Evolutionary conservation across 2,797 vertebrate species (phyloP).

Genomic region (Lepus oiostolus): DNA sequence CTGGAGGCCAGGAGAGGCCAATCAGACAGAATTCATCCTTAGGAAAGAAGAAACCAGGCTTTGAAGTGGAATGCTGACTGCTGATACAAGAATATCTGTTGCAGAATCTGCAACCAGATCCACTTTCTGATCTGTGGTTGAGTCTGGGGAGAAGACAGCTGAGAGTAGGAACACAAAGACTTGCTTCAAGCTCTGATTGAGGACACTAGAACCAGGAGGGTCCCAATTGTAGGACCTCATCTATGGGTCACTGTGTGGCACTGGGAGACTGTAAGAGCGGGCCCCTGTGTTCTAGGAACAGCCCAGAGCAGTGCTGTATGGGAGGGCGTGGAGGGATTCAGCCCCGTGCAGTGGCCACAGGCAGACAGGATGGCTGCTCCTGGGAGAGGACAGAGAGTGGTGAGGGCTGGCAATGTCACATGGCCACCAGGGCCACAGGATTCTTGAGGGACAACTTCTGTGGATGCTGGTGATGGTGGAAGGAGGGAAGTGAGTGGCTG

Average conservation of each 20-base stretch:
- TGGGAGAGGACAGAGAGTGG: not conserved
- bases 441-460: not conserved
- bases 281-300: not conserved
- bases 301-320: not conserved
- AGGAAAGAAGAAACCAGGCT: not conserved
- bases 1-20: not conserved
- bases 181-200: not conserved
- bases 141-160: not conserved
- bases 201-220: not conserved
- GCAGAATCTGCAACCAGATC: not conserved
- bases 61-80: not conserved
- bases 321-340: not conserved
- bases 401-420: not conserved
- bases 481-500: fast-evolving
- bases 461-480: not conserved
- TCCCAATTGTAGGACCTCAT: no score
- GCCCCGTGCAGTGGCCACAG: not conserved
- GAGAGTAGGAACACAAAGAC: not conserved
- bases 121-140: not conserved
- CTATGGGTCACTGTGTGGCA: not conserved
- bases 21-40: not conserved
- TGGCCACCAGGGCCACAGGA: not conserved
- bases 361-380: not conserved
- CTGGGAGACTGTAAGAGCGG: not conserved
- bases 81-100: not conserved